Base-by-base conservation (phyloP, 1,140 invertebrate genomes). In the Diachasmimorpha longicaudata region DNA sequence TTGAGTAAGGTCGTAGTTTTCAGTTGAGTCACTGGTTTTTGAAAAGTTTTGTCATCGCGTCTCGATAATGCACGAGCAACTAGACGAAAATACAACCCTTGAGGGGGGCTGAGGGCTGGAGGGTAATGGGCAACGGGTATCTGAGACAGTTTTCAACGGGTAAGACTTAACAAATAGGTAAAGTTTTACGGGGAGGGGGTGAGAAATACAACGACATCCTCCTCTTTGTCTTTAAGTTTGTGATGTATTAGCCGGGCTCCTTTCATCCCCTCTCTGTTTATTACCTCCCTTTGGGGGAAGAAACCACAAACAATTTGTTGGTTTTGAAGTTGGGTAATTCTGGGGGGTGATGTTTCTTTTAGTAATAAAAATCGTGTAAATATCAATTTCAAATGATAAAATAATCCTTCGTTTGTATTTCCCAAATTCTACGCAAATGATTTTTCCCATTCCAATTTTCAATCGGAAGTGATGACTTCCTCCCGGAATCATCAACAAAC, bases 91-190 rank as follows among this genome's bases (percentile, higher is more conserved):
- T 79, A 75, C n/a, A n/a, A n/a, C n/a, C n/a, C 75, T 79, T 42
- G 39, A 42, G 36, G 48, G 39, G 70, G 16, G n/a, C 52, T 36
- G 72, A 10, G 9, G 39, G 39, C 9, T 3, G 39, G 39, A 10
- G 9, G 39, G 39, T 42, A 42, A 42, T 42, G 39, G 13, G 39
- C 39, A 13, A 10, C 9, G 76, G 75, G 52, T 58, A 63, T 85
- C 86, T 83, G 84, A 88, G 86, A 86, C 86, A 88, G 86, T 88
- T 86, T 86, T 75, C 55, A 83, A 79, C 80, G 79, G 80, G 83
- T 81, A 85, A 88, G 87, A 89, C 86, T 89, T 88, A 88, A 89
- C 87, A 88, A 88, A 89, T 89, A 88, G 88, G 85, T 79, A 89
- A 89, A 89, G 87, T 89, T 89, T 88, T 79, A 63, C 16, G 37